Evolutionary conservation across 2,888 invertebrate species (phyloP), one percentile per base, ranked within the genome.

Genomic region (Diarsia rubi): DNA sequence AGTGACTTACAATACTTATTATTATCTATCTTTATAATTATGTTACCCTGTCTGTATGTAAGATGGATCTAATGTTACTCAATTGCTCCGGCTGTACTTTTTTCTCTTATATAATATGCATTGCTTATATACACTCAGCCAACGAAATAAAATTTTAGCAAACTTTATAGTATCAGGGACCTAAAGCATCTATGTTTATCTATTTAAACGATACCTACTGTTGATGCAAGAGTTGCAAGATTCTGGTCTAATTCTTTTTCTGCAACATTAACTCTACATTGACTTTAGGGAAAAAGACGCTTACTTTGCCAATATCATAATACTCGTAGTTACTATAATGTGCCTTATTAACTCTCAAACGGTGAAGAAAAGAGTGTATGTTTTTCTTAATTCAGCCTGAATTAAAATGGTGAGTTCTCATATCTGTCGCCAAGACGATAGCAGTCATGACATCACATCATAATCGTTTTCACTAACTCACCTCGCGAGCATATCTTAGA

Each of bases 391-490:
- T 54, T 0, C 5, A 24, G 24, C 12, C 14, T 69, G 21, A 57
- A 45, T 71, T 19, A 8, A 24, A 27, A 24, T 24, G 21, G 24
- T 57, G 16, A 49, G 16, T 12, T 12, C 21, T 47, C 0, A 37
- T 21, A 24, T 31, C 27, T 47, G 47, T 27, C 47, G 49, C n/a
- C n/a, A 79, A 21, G 11, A 44, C 9, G n/a, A 16, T 19, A 37
- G 27, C n/a, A 42, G 42, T n/a, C 3, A 14, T 14, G n/a, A 42
- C n/a, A n/a, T 42, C 42, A 42, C 62, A 4, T 16, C 6, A 31
- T 64, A 78, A 78, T 59, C 44, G 45, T 65, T 68, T 76, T 59
- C 59, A 49, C 54, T 44, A 52, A 70, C 45, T 63, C 66, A 68
- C 65, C 31, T 42, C 54, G 16, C 31, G 19, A 60, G n/a, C 64